A percentile compares a stretch with the other conserved stretches of the same genome.
phyloP scores from a whole-genome alignment of 2,888 invertebrate genomes.

The Melieria omissa region DNA sequence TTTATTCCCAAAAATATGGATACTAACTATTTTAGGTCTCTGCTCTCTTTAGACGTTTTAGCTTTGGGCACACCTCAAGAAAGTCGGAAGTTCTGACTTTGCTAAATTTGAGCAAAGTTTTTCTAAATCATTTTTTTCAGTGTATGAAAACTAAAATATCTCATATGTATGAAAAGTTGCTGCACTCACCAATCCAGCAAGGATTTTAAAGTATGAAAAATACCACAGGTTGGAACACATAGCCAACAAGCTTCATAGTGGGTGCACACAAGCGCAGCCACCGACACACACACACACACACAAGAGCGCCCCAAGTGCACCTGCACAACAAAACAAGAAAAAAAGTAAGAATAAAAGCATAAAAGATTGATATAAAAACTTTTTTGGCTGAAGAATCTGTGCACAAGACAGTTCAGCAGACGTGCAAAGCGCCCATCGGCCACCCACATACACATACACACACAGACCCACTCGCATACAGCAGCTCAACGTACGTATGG shows the following conservation, averaged over 20 bases:
- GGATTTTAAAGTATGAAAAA: no score
- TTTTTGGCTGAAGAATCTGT: slow-evolving; percentile 25
- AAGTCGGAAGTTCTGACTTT: no score
- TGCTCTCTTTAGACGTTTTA: no score
- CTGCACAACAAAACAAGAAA: background rate
- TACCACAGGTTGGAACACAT: no score
- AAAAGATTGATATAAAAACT: background rate
- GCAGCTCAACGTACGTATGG: background rate
- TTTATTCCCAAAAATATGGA: no score
- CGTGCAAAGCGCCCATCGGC: background rate
- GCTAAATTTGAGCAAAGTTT: no score
- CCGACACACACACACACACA: background rate
- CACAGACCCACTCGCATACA: background rate
- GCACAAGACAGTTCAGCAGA: slow-evolving; percentile 13
- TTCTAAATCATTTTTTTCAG: no score
- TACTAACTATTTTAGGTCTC: no score
- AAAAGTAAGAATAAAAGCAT: background rate
- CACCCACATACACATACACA: background rate
- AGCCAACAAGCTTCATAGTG: slow-evolving; percentile 1
- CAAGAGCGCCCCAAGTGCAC: background rate
- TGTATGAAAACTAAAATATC: no score
- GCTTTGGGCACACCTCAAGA: no score
- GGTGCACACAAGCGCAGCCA: background rate
- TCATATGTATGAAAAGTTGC: no score
- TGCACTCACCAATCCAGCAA: no score